These are phyloP conservation scores for Petroica traversi DNA, from an alignment of 2,113 vertebrate species.

Conservation along the genomic window DNA sequence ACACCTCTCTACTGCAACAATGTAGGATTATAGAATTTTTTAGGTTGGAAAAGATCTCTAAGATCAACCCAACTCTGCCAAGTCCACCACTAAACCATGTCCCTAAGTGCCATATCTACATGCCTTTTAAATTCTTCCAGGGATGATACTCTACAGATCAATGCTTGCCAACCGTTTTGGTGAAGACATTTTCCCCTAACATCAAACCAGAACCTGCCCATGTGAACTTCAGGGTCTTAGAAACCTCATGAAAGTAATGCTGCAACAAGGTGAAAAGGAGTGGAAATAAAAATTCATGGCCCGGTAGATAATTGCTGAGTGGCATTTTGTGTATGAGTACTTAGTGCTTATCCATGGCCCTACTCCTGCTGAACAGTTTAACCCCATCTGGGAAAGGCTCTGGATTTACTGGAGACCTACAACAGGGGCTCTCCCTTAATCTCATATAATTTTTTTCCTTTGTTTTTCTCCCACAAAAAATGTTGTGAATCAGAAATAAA, in stretches of 20 bases:
- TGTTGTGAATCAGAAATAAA: neutral
- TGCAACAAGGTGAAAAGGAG: neutral
- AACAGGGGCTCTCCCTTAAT: neutral
- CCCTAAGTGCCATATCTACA: neutral
- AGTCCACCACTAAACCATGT: neutral
- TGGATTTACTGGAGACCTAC: neutral
- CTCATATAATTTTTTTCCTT: too few species aligned
- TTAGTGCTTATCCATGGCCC: neutral
- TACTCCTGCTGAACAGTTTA: neutral
- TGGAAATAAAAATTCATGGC: neutral
- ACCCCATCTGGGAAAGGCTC: neutral
- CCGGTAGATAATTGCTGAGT: neutral
- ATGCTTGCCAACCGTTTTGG: neutral
- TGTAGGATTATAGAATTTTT: neutral
- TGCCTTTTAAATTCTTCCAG: neutral
- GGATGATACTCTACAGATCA: neutral
- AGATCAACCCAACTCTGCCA: neutral
- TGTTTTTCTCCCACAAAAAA: fast-evolving
- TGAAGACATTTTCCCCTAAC: neutral
- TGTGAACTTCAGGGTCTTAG: neutral
- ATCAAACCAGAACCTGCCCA: neutral
- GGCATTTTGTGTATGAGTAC: neutral
- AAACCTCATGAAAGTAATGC: neutral
- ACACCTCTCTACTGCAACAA: neutral
- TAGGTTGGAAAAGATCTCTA: neutral